phyloP scores from a whole-genome alignment of 2,888 invertebrate species.

The Caradrina kadenii region DNA sequence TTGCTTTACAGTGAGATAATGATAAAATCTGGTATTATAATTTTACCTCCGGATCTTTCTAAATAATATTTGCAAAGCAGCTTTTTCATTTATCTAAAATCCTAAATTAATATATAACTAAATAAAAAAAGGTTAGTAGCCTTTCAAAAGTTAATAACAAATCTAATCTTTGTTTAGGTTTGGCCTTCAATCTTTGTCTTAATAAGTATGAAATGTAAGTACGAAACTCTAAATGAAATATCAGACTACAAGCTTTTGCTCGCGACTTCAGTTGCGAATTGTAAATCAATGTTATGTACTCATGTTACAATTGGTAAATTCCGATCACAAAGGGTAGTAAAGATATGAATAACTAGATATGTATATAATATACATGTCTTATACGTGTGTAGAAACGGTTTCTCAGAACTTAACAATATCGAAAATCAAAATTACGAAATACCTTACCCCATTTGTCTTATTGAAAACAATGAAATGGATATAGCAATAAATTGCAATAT shows the following conservation, averaged over 20 bases:
- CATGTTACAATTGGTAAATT: too few species aligned
- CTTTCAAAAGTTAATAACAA: conserved; percentile 29
- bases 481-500: conserved; percentile 1
- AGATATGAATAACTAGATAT: too few species aligned
- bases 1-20: too few species aligned
- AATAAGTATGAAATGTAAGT: conserved; percentile 15
- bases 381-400: too few species aligned
- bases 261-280: too few species aligned
- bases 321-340: background rate
- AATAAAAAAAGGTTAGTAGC: conserved; percentile 9
- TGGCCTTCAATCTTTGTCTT: conserved; percentile 10
- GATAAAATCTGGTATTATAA: too few species aligned
- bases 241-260: background rate
- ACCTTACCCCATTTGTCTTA: background rate
- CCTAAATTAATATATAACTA: conserved; percentile 23
- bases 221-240: conserved; percentile 25
- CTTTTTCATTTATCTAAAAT: background rate
- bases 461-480: background rate
- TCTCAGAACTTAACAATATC: too few species aligned
- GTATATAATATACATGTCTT: too few species aligned
- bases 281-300: background rate
- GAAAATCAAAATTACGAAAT: background rate
- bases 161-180: conserved; percentile 18
- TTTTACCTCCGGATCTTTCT: background rate
- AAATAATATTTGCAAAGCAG: background rate